phyloP scores from a whole-genome alignment of 2,113 vertebrate species.

The Pachycephala philippinensis region DNA sequence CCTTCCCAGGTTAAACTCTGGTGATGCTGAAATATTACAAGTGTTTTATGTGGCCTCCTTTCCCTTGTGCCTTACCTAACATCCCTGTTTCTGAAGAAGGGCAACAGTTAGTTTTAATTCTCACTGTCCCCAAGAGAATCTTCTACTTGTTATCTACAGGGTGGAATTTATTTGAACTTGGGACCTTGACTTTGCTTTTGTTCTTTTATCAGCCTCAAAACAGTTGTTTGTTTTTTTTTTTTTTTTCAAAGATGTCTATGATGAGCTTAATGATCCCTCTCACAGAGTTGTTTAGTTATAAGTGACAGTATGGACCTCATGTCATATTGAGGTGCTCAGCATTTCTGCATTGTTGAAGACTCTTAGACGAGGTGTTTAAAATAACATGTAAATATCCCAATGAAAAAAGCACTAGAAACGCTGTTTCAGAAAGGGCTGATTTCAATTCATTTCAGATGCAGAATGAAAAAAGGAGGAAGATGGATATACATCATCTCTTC shows the following conservation, averaged over 20 bases:
- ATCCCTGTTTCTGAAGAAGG: background rate
- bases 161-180: background rate
- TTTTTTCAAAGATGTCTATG: background rate
- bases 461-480: background rate
- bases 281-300: background rate
- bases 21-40: background rate
- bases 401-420: background rate
- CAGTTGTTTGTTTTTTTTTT: too few species aligned
- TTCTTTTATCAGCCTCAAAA: background rate
- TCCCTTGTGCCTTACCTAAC: background rate
- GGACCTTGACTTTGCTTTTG: background rate
- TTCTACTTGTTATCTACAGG: background rate
- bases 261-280: background rate
- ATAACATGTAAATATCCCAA: background rate
- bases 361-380: background rate
- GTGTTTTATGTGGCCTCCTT: background rate
- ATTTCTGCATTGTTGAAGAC: background rate
- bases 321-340: background rate
- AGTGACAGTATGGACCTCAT: background rate
- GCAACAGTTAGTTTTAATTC: background rate
- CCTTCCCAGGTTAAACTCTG: background rate
- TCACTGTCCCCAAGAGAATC: background rate
- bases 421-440: background rate
- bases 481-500: background rate
- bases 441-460: background rate